Conservation (phyloP, 2,113 vertebrate species). For the Isurus oxyrinchus region DNA sequence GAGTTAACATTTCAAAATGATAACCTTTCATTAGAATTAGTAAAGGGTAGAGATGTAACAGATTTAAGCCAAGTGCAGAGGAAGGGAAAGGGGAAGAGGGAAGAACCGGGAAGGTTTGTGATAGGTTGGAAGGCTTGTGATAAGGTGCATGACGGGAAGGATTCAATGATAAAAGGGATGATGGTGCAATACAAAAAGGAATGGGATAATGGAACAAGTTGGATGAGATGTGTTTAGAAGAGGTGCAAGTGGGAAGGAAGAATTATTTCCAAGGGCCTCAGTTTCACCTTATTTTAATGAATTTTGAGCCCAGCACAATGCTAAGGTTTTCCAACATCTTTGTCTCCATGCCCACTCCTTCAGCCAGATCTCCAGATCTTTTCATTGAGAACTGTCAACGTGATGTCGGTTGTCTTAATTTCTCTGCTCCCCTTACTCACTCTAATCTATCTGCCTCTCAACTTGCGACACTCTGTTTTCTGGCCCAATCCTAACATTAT, state of each 20-base stretch:
- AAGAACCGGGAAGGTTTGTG: not conserved
- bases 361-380: not conserved
- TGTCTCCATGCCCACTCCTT: not conserved
- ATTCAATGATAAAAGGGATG: not conserved
- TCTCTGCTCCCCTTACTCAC: not conserved
- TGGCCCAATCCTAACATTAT: too few species aligned
- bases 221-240: not conserved
- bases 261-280: not conserved
- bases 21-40: not conserved
- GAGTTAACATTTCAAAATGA: too few species aligned
- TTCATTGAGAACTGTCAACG: not conserved
- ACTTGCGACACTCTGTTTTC: too few species aligned
- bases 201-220: not conserved
- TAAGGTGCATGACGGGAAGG: not conserved
- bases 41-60: not conserved
- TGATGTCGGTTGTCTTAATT: not conserved
- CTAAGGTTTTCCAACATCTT: not conserved
- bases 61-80: not conserved
- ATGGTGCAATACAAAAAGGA: too few species aligned
- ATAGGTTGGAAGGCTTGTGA: not conserved
- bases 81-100: not conserved
- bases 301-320: too few species aligned
- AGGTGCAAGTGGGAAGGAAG: not conserved
- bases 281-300: not conserved
- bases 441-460: too few species aligned